These are phyloP conservation scores for Ptyas mucosa DNA, from an alignment of 2,113 vertebrate species.

Conservation along the genomic window DNA sequence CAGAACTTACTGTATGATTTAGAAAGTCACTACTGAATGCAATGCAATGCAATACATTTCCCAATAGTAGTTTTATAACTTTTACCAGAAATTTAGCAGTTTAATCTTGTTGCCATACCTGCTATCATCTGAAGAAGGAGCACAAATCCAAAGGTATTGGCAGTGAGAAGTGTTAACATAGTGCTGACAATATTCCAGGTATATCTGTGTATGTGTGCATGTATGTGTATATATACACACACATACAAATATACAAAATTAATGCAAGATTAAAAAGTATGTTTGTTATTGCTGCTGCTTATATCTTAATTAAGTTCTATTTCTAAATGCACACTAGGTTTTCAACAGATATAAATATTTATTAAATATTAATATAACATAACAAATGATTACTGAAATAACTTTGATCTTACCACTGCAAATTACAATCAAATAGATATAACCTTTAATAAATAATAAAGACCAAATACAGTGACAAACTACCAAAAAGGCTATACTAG, in stretches of 20 bases:
- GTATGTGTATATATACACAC: background rate
- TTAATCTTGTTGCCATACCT: background rate
- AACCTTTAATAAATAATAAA: background rate
- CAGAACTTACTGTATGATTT: background rate
- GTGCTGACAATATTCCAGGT: background rate
- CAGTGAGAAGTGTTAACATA: background rate
- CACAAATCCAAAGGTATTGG: background rate
- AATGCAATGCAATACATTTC: no score
- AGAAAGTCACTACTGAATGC: no score
- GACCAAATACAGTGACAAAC: background rate
- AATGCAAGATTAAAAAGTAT: background rate
- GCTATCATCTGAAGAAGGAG: background rate
- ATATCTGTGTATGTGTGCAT: background rate
- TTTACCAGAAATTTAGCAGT: background rate
- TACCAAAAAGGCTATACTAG: background rate
- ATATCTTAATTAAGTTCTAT: background rate
- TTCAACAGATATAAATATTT: background rate
- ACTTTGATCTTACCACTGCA: background rate
- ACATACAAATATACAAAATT: background rate
- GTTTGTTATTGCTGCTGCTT: accelerated
- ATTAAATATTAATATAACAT: background rate
- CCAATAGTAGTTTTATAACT: background rate
- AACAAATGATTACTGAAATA: background rate
- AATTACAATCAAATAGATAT: background rate
- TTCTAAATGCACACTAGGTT: background rate